These are phyloP conservation scores for Spheniscus mendiculus DNA, from an alignment of 2,113 vertebrate genomes.

Conservation along the genomic window DNA sequence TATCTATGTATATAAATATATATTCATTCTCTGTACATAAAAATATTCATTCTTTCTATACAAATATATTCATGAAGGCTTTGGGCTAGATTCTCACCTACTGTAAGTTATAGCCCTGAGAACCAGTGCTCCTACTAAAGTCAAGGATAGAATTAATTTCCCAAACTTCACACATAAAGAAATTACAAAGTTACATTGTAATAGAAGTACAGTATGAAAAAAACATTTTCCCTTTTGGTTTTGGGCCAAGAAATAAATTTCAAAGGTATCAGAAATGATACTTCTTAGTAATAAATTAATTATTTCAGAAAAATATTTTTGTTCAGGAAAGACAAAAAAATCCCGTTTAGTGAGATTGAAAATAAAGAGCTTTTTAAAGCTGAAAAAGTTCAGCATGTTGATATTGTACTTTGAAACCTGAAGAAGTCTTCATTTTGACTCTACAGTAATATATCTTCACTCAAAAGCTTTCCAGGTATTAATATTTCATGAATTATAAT, in stretches of 20 bases:
- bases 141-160: not conserved
- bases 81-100: not conserved
- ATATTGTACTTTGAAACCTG: not conserved
- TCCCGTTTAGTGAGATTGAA: not conserved
- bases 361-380: not conserved
- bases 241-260: not conserved
- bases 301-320: not conserved
- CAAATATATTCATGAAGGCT: not conserved
- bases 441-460: slow-evolving; percentile 27
- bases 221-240: not conserved
- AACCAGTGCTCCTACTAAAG: not conserved
- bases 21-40: not conserved
- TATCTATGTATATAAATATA: not conserved
- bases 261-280: not conserved
- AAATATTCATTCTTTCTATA: not conserved
- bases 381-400: not conserved
- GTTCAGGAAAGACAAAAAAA: not conserved
- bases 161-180: not conserved
- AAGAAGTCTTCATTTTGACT: slow-evolving; percentile 9
- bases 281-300: not conserved
- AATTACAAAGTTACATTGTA: not conserved
- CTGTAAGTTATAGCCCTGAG: not conserved
- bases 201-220: not conserved
- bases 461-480: slow-evolving; percentile 60
- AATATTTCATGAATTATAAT: slow-evolving; percentile 71